Evolutionary conservation across 2,888 invertebrate genomes (phyloP).

Genomic region (Euproctis similis): DNA sequence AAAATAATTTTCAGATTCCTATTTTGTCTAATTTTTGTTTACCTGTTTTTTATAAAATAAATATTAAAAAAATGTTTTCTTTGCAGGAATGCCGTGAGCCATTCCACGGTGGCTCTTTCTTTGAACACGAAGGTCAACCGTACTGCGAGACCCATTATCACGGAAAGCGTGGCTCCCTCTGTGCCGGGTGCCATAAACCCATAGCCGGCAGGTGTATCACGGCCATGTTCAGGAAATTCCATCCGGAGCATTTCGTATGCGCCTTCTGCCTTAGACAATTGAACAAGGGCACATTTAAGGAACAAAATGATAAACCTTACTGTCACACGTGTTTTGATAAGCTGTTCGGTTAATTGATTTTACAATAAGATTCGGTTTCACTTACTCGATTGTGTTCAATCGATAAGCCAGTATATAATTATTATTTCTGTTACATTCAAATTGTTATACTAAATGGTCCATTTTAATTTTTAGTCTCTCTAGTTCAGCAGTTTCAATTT

Average conservation of each 20-base stretch:
- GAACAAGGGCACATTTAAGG: constrained; percentile 99
- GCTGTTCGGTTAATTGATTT: constrained; percentile 84
- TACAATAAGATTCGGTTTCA: neutral
- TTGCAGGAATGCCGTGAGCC: constrained; percentile 96
- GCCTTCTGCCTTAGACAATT: constrained; percentile 99
- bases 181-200: constrained; percentile 98
- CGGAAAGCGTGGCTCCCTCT: constrained; percentile 96
- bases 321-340: constrained; percentile 99
- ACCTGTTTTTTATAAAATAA: too few species aligned
- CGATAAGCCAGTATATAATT: too few species aligned
- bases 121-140: constrained; percentile 98
- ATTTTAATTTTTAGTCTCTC: too few species aligned
- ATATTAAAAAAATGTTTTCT: too few species aligned
- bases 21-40: neutral
- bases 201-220: constrained; percentile 98
- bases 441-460: too few species aligned
- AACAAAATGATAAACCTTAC: constrained; percentile 98
- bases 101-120: constrained; percentile 98
- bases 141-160: constrained; percentile 99
- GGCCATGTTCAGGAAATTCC: constrained; percentile 99
- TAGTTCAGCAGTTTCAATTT: too few species aligned
- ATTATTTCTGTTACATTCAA: too few species aligned
- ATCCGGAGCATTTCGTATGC: constrained; percentile 99
- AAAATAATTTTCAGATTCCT: neutral
- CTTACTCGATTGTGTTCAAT: neutral